These are phyloP conservation scores for Coelopa pilipes DNA, from an alignment of 2,888 invertebrate genomes.

Conservation along the genomic window DNA sequence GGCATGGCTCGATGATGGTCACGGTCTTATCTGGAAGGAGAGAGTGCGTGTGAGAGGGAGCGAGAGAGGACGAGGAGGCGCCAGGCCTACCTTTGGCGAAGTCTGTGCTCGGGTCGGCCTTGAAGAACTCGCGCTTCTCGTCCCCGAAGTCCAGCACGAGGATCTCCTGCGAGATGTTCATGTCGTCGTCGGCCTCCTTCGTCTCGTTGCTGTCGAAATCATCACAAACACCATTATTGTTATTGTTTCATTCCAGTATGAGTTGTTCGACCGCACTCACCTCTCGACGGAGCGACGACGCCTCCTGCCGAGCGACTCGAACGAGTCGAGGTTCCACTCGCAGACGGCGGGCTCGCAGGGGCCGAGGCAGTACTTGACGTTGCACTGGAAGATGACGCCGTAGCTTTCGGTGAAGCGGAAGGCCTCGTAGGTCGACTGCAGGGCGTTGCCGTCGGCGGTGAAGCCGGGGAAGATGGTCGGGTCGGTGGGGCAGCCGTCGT, in stretches of 20 bases:
- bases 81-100: conserved; percentile 74
- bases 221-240: too few relatives aligned
- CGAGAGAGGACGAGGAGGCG: too few relatives aligned
- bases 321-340: conserved; percentile 89
- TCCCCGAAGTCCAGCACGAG: conserved; percentile 92
- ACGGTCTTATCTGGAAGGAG: conserved; percentile 84
- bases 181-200: conserved; percentile 72
- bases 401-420: conserved; percentile 96
- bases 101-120: conserved; percentile 80
- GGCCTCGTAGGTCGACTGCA: conserved; percentile 92
- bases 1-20: conserved; percentile 90
- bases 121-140: conserved; percentile 84
- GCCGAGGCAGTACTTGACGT: conserved; percentile 94
- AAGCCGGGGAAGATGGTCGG: conserved; percentile 94
- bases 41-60: not conserved
- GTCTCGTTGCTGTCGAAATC: conserved; percentile 69
- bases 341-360: conserved; percentile 94
- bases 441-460: conserved; percentile 87
- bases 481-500: conserved; percentile 94
- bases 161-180: conserved; percentile 95
- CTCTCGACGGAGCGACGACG: conserved; percentile 78
- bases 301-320: conserved; percentile 84
- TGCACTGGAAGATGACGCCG: conserved; percentile 96
- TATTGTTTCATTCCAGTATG: too few relatives aligned
- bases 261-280: conserved; percentile 59